Evolutionary conservation across 2,797 vertebrate species (phyloP).

Genomic region (Diceros bicornis): DNA sequence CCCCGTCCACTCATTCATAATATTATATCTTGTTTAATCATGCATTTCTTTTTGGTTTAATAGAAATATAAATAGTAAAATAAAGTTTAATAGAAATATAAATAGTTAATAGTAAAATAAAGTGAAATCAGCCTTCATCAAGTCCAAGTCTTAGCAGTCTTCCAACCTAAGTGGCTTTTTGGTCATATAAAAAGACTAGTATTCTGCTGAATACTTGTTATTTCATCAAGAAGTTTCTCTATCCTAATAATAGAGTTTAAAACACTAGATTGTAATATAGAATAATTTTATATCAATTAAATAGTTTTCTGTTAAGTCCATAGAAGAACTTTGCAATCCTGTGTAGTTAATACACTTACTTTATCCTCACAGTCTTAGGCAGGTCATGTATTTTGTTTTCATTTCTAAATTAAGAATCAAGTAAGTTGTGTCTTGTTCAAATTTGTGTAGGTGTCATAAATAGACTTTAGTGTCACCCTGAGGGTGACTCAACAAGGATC

Average conservation of each 20-base stretch:
- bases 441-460: neutral
- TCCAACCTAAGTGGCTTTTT: neutral
- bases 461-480: neutral
- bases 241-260: neutral
- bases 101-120: neutral
- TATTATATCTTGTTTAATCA: neutral
- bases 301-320: neutral
- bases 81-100: neutral
- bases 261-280: neutral
- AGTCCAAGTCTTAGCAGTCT: neutral
- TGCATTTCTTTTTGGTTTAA: neutral
- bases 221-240: neutral
- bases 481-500: neutral
- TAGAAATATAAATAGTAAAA: neutral
- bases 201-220: neutral
- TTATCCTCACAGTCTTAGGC: neutral
- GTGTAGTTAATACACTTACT: neutral
- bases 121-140: neutral
- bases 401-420: conserved; percentile 5
- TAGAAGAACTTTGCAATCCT: neutral
- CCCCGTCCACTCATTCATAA: neutral
- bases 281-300: neutral
- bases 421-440: conserved; percentile 23
- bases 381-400: neutral
- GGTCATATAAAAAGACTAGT: neutral